Evolutionary conservation across 2,888 invertebrate genomes (phyloP), one percentile per base, ranked within the genome.

Genomic region (Brenthis ino): DNA sequence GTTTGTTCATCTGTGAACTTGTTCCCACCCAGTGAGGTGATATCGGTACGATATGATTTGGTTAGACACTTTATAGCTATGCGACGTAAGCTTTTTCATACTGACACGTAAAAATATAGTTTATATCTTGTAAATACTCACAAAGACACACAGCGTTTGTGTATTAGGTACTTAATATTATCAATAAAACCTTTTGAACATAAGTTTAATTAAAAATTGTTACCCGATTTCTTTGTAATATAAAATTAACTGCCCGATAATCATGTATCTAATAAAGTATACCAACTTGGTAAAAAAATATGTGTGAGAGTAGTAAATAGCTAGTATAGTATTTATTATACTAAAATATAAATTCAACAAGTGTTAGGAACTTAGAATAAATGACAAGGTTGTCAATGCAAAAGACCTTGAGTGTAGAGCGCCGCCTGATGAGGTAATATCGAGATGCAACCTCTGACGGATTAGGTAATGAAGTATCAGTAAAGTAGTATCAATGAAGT

Each of bases 361-460:
- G 4, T 12, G 51, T 47, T 51, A 53, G 20, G 51, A 57, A 53
- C 5, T 57, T 12, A 53, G 64, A 47, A 64, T n/a, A 16, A 65
- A 37, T 54, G 63, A 57, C 69, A 63, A 72, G 69, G 64, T 63
- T 68, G 56, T 61, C 70, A 71, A 57, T 33, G 51, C 57, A n/a
- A 50, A 51, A 58, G 72, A 68, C 74, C 74, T 76, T 75, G 74
- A 71, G 61, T 63, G 58, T 71, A 66, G 72, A 72, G 65, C 67
- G 69, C 68, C 76, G 73, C 72, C 71, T 71, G 70, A 66, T 85
- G 82, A 82, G 77, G 85, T 85, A 85, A 85, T 70, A 63, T 72
- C 75, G 74, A 80, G 80, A 81, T 81, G 79, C 77, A 82, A 80
- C 77, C 65, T 60, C 60, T 55, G 67, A 66, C 72, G 68, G 63